These are phyloP conservation scores for Diorhabda sublineata DNA, from an alignment of 1,140 invertebrate genomes.

Conservation along the genomic window DNA sequence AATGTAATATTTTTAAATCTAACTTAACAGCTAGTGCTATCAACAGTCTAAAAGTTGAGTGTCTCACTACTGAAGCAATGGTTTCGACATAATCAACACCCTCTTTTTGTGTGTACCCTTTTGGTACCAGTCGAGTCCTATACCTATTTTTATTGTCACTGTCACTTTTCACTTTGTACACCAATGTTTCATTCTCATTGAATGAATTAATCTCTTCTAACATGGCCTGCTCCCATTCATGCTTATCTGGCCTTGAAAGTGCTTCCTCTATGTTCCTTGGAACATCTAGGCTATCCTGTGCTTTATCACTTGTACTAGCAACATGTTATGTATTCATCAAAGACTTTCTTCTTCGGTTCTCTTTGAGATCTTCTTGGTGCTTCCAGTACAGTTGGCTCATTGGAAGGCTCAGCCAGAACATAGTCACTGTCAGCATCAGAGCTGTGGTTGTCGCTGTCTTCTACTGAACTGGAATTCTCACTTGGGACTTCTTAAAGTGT, in stretches of 20 bases:
- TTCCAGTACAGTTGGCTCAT: background rate
- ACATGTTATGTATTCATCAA: conserved; percentile 21
- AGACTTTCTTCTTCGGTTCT: conserved; percentile 17
- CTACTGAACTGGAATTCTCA: no score
- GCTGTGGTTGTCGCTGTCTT: no score
- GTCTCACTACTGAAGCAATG: conserved; percentile 31
- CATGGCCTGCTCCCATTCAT: conserved; percentile 33
- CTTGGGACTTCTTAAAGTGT: no score
- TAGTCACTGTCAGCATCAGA: background rate
- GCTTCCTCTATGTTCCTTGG: conserved; percentile 26
- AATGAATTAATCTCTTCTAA: conserved; percentile 38
- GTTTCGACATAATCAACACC: conserved; percentile 33
- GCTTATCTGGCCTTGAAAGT: conserved; percentile 26
- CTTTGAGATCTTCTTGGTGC: conserved; percentile 22
- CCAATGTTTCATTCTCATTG: conserved; percentile 38
- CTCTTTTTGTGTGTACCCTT: conserved; percentile 37
- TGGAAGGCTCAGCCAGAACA: background rate
- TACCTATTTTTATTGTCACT: conserved; percentile 23
- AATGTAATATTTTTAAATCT: conserved; percentile 33
- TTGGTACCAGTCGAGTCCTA: conserved; percentile 44
- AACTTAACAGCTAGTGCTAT: conserved; percentile 40
- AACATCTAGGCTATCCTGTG: background rate
- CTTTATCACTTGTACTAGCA: conserved; percentile 12
- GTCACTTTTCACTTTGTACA: conserved; percentile 40
- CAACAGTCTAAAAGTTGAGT: conserved; percentile 42